Evolutionary conservation across 2,888 invertebrate species (phyloP), one percentile per base, ranked within the genome.

Genomic region (Lissonota sp.): DNA sequence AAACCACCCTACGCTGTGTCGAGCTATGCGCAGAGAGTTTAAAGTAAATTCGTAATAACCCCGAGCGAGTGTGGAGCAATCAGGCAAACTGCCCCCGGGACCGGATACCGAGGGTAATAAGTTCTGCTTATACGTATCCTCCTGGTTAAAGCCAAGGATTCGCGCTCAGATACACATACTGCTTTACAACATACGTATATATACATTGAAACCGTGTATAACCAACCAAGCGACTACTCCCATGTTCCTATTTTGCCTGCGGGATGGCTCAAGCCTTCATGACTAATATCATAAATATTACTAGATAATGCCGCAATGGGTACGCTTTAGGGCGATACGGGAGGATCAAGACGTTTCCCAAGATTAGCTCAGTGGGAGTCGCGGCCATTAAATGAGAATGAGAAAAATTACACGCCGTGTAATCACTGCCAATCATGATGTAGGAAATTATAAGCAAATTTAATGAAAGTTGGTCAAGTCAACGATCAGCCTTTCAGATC

Each of bases 41-140:
- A 77, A 73, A 80, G 80, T 80, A 73, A 77, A 80, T 80, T 80
- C 69, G 77, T 72, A 73, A 80, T 80, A 77, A 80, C 67, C 80
- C 72, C 69, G 49, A 42, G 77, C 72, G 67, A 80, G 72, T 77
- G 49, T 73, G 69, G 77, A 77, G 77, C 72, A 77, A 77, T 80
- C 72, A 77, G 80, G 69, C 67, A 72, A 80, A 80, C 76, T 66
- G 75, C 80, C 71, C 80, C 39, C 55, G 76, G 63, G 72, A 76
- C 57, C 80, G 63, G 73, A 80, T 80, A 67, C 80, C 67, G 37
- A 58, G 80, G 72, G 80, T 77, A 80, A 80, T 77, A 80, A 80
- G 76, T 80, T 72, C 72, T 73, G 72, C 67, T 80, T 80, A 77
- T 63, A 67, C 72, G 80, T 71, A 71, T 76, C 62, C 75, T 63